Base-by-base conservation (phyloP, 2,113 vertebrate species). In the Onychostoma macrolepis region DNA sequence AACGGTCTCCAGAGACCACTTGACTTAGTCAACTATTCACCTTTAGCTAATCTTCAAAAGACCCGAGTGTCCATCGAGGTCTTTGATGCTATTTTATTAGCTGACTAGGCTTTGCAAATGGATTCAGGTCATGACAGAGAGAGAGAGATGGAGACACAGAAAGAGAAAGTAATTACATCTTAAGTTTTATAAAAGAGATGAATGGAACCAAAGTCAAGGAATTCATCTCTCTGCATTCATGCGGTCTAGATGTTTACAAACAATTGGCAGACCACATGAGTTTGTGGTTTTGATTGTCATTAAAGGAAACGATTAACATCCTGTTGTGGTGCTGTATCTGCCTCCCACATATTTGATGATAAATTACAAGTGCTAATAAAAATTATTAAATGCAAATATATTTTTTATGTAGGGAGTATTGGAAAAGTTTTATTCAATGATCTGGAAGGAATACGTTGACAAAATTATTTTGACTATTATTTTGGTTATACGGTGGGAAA, bases 141-240 rank as follows among this genome's bases (percentile, higher is more conserved):
- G 82, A 50, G 24, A 71, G 53, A 87, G 87, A 86, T 85, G 1
- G 63, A 67, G 13, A 65, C 4, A 28, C 4, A 56, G 50, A 61
- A 48, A 63, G 38, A 77, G 63, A 87, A 88, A 85, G 87, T 86
- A 86, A 90, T 89, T 89, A 86, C 87, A 50, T 74, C 82, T 80
- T 87, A 83, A 41, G 81, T 87, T 87, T 86, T 45, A 61, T 43
- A 41, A 82, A 83, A 71, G n/a, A 86, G 76, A 88, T 90, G 77
- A 88, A 63, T 67, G 83, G 74, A 65, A 77, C 58, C n/a, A 61
- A 58, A 43, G 38, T 75, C 24, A 13, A 75, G 24, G n/a, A 26
- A 56, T 61, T 74, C 30, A 33, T 58, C 24, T 69, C 28, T 11
- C 30, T 36, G 56, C 43, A 61, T n/a, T 75, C 41, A 33, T 41